phyloP scores from a whole-genome alignment of 2,888 invertebrate genomes.

The Alentia gelatinosa region DNA sequence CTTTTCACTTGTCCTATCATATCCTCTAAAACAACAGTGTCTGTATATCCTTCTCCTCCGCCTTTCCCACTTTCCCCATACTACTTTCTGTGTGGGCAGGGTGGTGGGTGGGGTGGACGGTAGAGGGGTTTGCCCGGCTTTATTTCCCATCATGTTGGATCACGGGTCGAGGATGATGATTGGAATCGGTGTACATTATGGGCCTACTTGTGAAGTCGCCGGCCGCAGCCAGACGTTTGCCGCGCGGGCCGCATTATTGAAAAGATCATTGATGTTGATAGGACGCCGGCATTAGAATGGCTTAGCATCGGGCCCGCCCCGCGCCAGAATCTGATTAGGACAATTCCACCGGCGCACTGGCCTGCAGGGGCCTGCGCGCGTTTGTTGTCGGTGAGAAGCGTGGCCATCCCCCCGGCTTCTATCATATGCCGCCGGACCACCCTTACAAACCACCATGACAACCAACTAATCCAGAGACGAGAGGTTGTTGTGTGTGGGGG shows the following conservation, averaged over 20 bases:
- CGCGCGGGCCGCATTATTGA: background rate
- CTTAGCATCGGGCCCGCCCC: background rate
- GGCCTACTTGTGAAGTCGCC: background rate
- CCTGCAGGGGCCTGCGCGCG: background rate
- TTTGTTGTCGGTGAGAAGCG: background rate
- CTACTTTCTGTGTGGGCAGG: no score
- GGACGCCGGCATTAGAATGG: constrained; percentile 3
- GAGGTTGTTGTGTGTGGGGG: background rate
- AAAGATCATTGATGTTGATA: constrained; percentile 26
- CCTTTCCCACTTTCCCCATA: no score
- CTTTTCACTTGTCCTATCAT: no score
- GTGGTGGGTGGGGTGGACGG: no score
- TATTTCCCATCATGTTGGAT: constrained; percentile 4
- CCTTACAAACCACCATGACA: background rate
- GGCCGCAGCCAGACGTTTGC: background rate
- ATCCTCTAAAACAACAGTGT: no score
- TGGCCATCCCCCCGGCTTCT: background rate
- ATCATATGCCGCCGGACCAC: background rate
- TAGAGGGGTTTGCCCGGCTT: no score
- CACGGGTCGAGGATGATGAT: background rate
- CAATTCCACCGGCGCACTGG: background rate
- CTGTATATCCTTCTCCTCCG: no score
- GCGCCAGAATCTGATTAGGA: background rate
- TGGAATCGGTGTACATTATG: constrained; percentile 22
- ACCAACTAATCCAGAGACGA: background rate